Evolutionary conservation across 2,113 vertebrate genomes (phyloP), one percentile per base, ranked within the genome.

Genomic region (Gadus chalcogrammus): DNA sequence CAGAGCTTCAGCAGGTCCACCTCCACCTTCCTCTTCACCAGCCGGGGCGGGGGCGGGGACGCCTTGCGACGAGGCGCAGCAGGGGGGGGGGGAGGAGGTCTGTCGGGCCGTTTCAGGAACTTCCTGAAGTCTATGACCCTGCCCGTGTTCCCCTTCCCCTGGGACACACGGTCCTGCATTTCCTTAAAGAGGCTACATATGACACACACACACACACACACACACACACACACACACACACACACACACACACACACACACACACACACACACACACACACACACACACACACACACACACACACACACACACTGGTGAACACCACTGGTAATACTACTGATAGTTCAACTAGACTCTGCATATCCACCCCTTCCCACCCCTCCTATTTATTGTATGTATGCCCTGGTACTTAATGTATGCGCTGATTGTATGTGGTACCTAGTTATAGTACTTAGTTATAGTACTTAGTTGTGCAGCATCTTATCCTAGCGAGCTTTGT

Each of bases 1-100:
- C 64, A 79, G 3, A 90, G 0, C 2, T 52, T 4, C 16, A 90
- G 88, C 3, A 82, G 74, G 18, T 90, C 88, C 65, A 90, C 84
- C 65, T 85, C 84, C 22, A 90, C 88, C 68, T 69, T 84, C 0
- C 88, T 83, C 38, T 79, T 90, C 0, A 1, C 27, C 13, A 27
- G 48, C 4, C 0, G 62, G 35, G 11, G 69, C 66, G 64, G 79
- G 61, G 79, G 67, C 0, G 69, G 38, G 8, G 71, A 6, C 3
- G 27, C 22, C 61, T 63, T 84, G 59, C 55, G 69, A 0, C 74
- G 28, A 56, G 79, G 61, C 18, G 71, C 48, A 0, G 61, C 9
- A 78, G 73, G 86, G 24, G 20, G 12, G 16, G 12, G 72, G 65
- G 8, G 88, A 83, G 15, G 15, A 5, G 86, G 82, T 11, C 82